Evolutionary conservation across 2,113 vertebrate genomes (phyloP).

Genomic region (Sarotherodon lohbergeri): DNA sequence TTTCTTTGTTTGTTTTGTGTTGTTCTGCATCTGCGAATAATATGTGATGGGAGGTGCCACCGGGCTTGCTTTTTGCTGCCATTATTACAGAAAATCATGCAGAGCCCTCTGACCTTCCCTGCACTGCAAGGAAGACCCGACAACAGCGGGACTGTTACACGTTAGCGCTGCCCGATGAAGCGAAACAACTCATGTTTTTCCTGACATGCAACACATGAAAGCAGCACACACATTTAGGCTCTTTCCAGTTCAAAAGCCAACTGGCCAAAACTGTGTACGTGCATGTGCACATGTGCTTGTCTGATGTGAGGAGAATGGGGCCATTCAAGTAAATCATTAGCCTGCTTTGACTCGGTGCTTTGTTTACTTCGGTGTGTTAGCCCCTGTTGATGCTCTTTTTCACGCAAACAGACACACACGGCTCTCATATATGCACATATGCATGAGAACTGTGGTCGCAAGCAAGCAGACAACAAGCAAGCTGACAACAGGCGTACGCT

Average conservation of each 20-base stretch:
- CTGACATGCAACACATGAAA: not conserved
- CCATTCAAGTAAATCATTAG: slow-evolving; percentile 69
- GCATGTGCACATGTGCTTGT: not conserved
- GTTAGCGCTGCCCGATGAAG: not conserved
- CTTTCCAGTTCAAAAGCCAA: not conserved
- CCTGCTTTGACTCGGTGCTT: slow-evolving; percentile 52
- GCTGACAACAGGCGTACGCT: slow-evolving; percentile 1
- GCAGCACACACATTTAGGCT: not conserved
- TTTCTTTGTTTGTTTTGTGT: not conserved
- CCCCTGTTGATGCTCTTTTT: slow-evolving; percentile 11
- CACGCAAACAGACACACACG: not conserved
- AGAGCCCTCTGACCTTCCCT: not conserved
- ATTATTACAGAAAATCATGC: not conserved
- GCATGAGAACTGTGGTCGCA: not conserved
- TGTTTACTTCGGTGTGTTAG: slow-evolving; percentile 46
- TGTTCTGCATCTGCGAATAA: not conserved
- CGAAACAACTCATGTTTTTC: not conserved
- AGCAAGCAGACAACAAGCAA: not conserved
- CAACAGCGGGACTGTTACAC: not conserved
- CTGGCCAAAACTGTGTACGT: not conserved
- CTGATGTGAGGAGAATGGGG: slow-evolving; percentile 6
- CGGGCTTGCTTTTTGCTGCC: not conserved
- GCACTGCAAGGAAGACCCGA: slow-evolving; percentile 5
- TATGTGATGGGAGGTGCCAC: not conserved
- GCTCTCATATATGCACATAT: not conserved